These are phyloP conservation scores for Xestia sexstrigata DNA, from an alignment of 2,888 invertebrate species.

Conservation along the genomic window DNA sequence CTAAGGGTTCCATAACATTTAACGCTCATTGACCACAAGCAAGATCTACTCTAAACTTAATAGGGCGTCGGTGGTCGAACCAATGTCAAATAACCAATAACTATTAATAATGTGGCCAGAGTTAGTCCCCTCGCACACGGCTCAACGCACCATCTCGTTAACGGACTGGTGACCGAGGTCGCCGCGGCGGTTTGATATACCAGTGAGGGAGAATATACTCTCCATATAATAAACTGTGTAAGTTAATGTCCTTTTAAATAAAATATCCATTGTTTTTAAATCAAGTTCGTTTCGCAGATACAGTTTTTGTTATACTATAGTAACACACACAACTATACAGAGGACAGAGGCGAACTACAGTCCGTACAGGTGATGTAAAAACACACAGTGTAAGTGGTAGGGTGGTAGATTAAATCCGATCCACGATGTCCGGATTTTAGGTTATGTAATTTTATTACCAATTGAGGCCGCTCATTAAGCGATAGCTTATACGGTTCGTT, in stretches of 20 bases:
- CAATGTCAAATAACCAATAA: constrained; percentile 58
- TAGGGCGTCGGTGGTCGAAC: constrained; percentile 11
- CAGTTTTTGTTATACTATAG: not conserved
- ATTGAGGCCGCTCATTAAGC: not conserved
- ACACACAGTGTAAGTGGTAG: no score
- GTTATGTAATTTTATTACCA: not conserved
- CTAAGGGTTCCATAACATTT: not conserved
- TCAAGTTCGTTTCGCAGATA: not conserved
- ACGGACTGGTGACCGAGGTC: constrained; percentile 57
- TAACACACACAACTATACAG: not conserved
- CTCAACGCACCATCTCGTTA: constrained; percentile 53
- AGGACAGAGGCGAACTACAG: not conserved
- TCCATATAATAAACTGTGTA: not conserved
- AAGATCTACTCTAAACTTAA: constrained; percentile 5
- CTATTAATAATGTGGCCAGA: constrained; percentile 61
- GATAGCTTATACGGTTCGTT: not conserved
- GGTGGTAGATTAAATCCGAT: not conserved
- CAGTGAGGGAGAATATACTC: constrained; percentile 33
- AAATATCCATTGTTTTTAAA: constrained; percentile 1
- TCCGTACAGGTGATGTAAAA: not conserved
- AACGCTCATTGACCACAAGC: not conserved
- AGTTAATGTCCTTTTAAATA: not conserved
- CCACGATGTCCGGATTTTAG: no score
- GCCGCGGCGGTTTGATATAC: constrained; percentile 43
- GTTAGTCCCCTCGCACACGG: constrained; percentile 60